These are phyloP conservation scores for Atherix ibis DNA, from an alignment of 2,888 invertebrate genomes.

Conservation along the genomic window DNA sequence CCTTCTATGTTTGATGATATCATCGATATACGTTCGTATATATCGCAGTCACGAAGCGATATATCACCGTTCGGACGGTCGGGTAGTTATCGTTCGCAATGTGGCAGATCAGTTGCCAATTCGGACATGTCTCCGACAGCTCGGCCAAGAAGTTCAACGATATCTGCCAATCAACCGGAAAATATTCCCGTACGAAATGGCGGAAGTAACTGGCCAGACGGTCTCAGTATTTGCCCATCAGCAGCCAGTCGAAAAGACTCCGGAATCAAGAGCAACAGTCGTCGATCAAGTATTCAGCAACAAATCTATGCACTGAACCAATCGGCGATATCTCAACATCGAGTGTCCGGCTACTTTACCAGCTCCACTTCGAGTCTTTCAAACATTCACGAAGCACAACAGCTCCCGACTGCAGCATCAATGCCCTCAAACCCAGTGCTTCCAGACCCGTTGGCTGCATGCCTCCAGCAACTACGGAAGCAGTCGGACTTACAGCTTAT, in stretches of 20 bases:
- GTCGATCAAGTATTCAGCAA: constrained; percentile 72
- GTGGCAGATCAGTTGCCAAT: constrained; percentile 41
- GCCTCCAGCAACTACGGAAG: constrained; percentile 66
- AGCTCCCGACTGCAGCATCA: constrained; percentile 28
- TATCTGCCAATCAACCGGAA: constrained; percentile 24
- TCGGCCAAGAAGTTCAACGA: constrained; percentile 31
- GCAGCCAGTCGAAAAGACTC: constrained; percentile 77
- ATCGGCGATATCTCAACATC: constrained; percentile 57
- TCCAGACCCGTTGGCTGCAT: constrained; percentile 51
- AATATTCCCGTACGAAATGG: constrained; percentile 6
- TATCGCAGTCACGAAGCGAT: constrained; percentile 57
- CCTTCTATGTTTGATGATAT: constrained; percentile 46
- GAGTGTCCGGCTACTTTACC: constrained; percentile 79
- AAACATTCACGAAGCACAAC: constrained; percentile 26
- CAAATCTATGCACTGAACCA: constrained; percentile 54
- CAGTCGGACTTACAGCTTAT: constrained; percentile 82
- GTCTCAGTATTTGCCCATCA: constrained; percentile 55
- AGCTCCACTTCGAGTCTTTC: constrained; percentile 59
- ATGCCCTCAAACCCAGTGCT: constrained; percentile 26
- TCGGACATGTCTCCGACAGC: constrained; percentile 34
- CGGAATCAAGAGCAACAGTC: constrained; percentile 70
- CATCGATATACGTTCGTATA: constrained; percentile 54
- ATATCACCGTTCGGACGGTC: constrained; percentile 53
- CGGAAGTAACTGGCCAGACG: constrained; percentile 37
- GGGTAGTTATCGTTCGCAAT: constrained; percentile 54